These are phyloP conservation scores for Siderastrea siderea DNA, from an alignment of 92 coral and sea anemone genomes.

Conservation along the genomic window DNA sequence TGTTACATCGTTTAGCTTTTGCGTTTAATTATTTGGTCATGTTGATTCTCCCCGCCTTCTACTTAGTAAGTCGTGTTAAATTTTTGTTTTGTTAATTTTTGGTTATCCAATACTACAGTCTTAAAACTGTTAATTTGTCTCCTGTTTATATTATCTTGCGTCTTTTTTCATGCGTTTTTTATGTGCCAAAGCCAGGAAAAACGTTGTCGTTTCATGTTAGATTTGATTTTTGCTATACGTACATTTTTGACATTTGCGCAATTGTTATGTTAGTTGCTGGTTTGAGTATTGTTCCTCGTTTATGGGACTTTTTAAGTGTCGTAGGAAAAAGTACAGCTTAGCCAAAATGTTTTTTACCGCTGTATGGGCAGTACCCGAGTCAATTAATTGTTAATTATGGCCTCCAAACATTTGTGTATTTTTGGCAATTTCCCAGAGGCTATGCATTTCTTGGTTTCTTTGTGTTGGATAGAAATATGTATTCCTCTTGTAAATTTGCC, in stretches of 20 bases:
- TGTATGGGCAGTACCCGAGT: constrained; percentile 4
- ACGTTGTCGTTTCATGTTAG: background rate
- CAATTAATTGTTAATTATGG: constrained; percentile 40
- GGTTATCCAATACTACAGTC: constrained; percentile 9
- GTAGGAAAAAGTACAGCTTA: constrained; percentile 31
- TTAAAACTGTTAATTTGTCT: constrained; percentile 24
- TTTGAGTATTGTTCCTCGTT: background rate
- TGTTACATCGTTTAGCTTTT: background rate
- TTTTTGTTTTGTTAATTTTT: constrained; percentile 12
- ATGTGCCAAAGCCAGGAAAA: background rate
- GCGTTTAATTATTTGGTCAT: constrained; percentile 4
- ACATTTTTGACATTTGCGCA: background rate
- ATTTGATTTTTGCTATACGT: background rate
- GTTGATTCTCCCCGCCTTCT: constrained; percentile 46
- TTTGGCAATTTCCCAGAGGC: constrained; percentile 49
- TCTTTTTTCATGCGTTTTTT: background rate
- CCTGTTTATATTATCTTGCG: constrained; percentile 13
- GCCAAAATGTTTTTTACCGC: constrained; percentile 16
- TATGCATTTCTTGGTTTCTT: constrained; percentile 3
- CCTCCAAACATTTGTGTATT: constrained; percentile 35
- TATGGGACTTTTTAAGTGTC: background rate
- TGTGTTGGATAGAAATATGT: constrained; percentile 1
- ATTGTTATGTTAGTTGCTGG: constrained; percentile 2
- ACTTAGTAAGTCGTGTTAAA: constrained; percentile 17
- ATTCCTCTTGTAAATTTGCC: constrained; percentile 15